These are phyloP conservation scores for Latrodectus geometricus DNA, from an alignment of 1,140 invertebrate species.

Conservation along the genomic window DNA sequence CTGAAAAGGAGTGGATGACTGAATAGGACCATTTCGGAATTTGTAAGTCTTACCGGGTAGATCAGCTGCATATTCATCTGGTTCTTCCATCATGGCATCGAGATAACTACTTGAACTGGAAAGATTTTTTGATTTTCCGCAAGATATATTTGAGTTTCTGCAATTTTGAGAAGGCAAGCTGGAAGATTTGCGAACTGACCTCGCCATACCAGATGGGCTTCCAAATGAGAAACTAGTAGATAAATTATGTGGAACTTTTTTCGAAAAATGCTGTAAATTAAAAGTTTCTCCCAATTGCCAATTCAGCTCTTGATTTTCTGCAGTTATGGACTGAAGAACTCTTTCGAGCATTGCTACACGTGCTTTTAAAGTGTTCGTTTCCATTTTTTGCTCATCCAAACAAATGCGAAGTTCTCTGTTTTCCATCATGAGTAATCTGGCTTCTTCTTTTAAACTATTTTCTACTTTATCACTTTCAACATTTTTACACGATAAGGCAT, in stretches of 20 bases:
- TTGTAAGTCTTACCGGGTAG: neutral
- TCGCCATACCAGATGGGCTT: neutral
- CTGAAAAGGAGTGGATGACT: conserved; percentile 27
- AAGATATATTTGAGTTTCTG: neutral
- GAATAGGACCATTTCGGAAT: neutral
- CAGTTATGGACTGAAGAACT: conserved; percentile 43
- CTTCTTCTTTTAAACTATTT: conserved; percentile 38
- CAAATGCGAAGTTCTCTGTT: conserved; percentile 46
- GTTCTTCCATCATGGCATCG: conserved; percentile 25
- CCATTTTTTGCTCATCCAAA: conserved; percentile 54
- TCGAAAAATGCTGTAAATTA: conserved; percentile 12
- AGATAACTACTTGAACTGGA: conserved; percentile 35
- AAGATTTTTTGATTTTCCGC: conserved; percentile 19
- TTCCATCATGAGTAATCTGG: conserved; percentile 40
- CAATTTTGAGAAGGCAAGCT: neutral
- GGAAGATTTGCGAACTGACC: neutral
- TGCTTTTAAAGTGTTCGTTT: conserved; percentile 33
- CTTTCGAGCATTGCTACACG: conserved; percentile 53
- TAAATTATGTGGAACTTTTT: conserved; percentile 23
- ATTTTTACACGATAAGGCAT: neutral
- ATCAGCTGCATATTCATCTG: neutral
- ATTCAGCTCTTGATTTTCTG: conserved; percentile 54
- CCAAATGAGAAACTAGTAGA: neutral
- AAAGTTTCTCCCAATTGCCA: conserved; percentile 53
- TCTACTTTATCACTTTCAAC: conserved; percentile 30